Conservation (phyloP, 1,140 invertebrate species). For the Drosophila yakuba region DNA sequence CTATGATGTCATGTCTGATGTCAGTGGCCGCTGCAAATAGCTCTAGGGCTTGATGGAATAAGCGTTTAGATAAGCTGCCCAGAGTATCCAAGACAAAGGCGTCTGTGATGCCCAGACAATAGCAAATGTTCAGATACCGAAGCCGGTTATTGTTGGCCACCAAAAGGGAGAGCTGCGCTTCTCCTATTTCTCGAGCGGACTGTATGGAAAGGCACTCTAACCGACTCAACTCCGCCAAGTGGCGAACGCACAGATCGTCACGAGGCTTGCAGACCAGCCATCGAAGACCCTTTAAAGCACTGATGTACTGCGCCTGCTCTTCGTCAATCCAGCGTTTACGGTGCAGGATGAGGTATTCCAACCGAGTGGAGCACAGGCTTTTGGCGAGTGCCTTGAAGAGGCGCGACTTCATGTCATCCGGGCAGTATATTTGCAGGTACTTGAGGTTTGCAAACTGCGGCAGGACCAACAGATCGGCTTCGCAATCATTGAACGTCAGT, state of each 20-base stretch:
- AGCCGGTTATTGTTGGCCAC: conserved; percentile 58
- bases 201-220: conserved; percentile 65
- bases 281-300: conserved; percentile 42
- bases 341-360: conserved; percentile 61
- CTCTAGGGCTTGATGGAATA: conserved; percentile 46
- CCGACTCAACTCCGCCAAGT: conserved; percentile 43
- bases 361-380: conserved; percentile 26
- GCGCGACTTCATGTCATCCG: conserved; percentile 57
- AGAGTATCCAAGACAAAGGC: conserved; percentile 54
- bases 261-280: conserved; percentile 71
- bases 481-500: conserved; percentile 59
- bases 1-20: conserved; percentile 65
- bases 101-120: conserved; percentile 64
- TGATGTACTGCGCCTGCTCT: conserved; percentile 63
- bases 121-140: conserved; percentile 69
- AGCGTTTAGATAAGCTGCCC: conserved; percentile 34
- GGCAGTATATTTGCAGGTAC: conserved; percentile 62
- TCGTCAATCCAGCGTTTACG: conserved; percentile 68
- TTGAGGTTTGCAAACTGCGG: conserved; percentile 50
- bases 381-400: conserved; percentile 54
- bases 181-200: conserved; percentile 62
- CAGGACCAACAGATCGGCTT: conserved; percentile 61
- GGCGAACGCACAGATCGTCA: conserved; percentile 53
- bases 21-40: conserved; percentile 67
- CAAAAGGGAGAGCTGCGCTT: conserved; percentile 43